Evolutionary conservation across 2,888 invertebrate genomes (phyloP), one percentile per base, ranked within the genome.

Genomic region (Macropis europaea): DNA sequence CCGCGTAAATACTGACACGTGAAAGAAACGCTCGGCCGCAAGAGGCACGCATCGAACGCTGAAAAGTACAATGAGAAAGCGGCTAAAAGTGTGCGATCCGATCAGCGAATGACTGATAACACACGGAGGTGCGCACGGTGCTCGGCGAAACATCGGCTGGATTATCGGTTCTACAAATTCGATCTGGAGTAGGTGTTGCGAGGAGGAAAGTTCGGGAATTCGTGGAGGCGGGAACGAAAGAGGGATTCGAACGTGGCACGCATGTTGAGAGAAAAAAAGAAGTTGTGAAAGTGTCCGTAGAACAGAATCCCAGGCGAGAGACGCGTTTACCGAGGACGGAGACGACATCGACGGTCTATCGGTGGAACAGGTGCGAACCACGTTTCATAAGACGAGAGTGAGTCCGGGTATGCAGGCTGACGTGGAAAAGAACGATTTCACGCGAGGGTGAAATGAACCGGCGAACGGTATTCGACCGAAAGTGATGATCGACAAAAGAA

Each of bases 281-380:
- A 60, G 47, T 38, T 68, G 77, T 77, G 78, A 77, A 77, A 77
- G 77, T 77, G 66, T 66, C 24, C 38, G 47, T 6, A 36, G 40
- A 24, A 30, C 28, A 9, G 63, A 45, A 42, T 19, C 50, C 24
- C 17, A 7, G 11, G 9, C 22, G 34, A 22, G 40, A 45, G 50
- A 36, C 38, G 28, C 57, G 47, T 22, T 32, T 56, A 34, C 26
- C 30, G 36, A 32, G 22, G 26, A 48, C n/a, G n/a, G 36, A 50
- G 30, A 60, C 40, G 40, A 34, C 28, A 26, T 32, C 66, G 67
- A 54, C 48, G 61, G 57, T 61, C 64, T 52, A 50, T 76, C 76
- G 68, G 62, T 54, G 69, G 56, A 69, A 76, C 77, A 77, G 76
- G 76, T 77, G 77, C 69, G 66, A 69, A 19, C 5, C 66, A 66